Conservation (phyloP, 2,888 invertebrate genomes). For the Seira ritae region DNA sequence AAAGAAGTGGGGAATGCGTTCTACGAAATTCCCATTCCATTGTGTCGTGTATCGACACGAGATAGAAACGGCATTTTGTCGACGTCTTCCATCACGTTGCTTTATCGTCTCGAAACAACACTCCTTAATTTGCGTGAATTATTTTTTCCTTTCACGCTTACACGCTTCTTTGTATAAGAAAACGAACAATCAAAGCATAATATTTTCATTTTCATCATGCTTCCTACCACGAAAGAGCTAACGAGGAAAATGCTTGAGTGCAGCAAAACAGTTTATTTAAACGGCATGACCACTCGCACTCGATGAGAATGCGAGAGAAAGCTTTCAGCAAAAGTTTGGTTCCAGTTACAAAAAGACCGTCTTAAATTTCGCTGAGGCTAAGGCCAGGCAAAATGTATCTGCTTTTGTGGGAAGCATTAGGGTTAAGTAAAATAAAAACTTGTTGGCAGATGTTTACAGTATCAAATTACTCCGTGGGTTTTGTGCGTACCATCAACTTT, state of each 20-base stretch:
- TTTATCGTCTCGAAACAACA: not conserved
- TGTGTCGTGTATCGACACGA: not conserved
- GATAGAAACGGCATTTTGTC: not conserved
- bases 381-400: too few species aligned
- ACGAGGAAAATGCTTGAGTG: not conserved
- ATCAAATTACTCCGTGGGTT: conserved; percentile 2
- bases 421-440: conserved; percentile 5
- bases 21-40: not conserved
- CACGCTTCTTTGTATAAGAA: not conserved
- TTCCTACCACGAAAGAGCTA: not conserved
- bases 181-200: not conserved
- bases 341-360: not conserved
- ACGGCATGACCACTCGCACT: too few species aligned
- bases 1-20: not conserved
- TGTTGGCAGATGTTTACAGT: not conserved
- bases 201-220: not conserved
- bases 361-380: not conserved
- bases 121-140: not conserved
- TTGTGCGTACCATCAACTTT: conserved; percentile 4
- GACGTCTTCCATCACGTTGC: not conserved
- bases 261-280: too few species aligned
- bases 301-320: not conserved
- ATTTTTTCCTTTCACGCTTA: not conserved
- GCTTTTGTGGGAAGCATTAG: conserved; percentile 1
- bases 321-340: not conserved